A percentile compares a stretch with the other conserved stretches of the same genome.
Evolutionary conservation across 23 tunicate genomes (phyloP).

Genomic region (Aplidium turbinatum): DNA sequence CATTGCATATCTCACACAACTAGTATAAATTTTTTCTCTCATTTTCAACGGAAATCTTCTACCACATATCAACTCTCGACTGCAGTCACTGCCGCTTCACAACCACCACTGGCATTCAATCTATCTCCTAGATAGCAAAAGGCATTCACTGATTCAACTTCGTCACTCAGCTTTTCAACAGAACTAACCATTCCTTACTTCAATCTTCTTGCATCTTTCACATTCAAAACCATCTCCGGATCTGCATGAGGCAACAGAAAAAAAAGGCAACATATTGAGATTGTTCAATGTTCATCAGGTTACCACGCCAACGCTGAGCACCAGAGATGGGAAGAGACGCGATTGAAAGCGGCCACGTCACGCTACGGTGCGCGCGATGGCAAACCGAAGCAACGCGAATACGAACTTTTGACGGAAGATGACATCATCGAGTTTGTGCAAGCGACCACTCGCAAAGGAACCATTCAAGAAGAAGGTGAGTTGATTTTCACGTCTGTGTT

Average conservation of each 20-base stretch:
- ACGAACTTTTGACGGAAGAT: conserved; percentile 92
- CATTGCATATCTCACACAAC: too few species aligned
- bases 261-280: too few species aligned
- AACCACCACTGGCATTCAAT: neutral
- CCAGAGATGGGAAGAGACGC: conserved; percentile 88
- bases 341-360: conserved; percentile 73
- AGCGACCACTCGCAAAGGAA: conserved; percentile 89
- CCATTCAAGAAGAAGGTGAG: conserved; percentile 67
- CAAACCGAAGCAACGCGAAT: conserved; percentile 53
- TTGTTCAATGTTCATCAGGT: conserved; percentile 42
- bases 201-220: too few species aligned
- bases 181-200: neutral
- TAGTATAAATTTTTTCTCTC: too few species aligned
- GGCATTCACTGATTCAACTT: too few species aligned
- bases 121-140: too few species aligned
- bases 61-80: too few species aligned
- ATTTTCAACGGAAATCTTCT: too few species aligned
- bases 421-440: conserved; percentile 98
- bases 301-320: conserved; percentile 72
- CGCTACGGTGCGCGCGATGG: conserved; percentile 87
- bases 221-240: too few species aligned
- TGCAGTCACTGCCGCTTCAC: neutral
- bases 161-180: too few species aligned
- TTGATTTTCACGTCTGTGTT: too few species aligned
- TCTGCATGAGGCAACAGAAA: too few species aligned